Evolutionary conservation across 1,140 invertebrate species (phyloP).

Genomic region (Chironomus tepperi): DNA sequence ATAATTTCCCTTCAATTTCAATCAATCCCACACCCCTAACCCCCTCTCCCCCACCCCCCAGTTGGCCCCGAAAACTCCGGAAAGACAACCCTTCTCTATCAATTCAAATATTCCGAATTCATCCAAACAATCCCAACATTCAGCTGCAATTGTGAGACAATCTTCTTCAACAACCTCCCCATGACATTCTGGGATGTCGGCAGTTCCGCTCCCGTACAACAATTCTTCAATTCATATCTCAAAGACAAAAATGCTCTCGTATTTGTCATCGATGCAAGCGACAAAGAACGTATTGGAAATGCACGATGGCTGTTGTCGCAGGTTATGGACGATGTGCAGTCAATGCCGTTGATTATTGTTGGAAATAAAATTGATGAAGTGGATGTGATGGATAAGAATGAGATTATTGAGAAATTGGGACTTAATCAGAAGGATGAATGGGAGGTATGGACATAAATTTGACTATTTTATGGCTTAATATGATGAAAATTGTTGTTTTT

Average conservation of each 20-base stretch:
- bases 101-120: background rate
- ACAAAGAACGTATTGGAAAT: background rate
- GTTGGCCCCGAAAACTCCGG: background rate
- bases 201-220: background rate
- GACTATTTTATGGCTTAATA: too few relatives aligned
- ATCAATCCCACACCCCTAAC: too few relatives aligned
- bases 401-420: background rate
- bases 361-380: background rate
- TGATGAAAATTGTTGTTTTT: background rate
- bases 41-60: too few relatives aligned
- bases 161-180: background rate
- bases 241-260: background rate
- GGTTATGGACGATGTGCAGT: background rate
- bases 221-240: background rate
- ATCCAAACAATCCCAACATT: background rate
- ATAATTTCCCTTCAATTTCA: background rate
- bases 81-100: background rate
- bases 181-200: background rate
- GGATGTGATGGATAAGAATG: background rate
- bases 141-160: constrained; percentile 1
- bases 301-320: background rate
- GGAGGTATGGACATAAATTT: background rate
- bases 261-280: background rate
- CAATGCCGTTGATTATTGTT: background rate
- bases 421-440: background rate